These are phyloP conservation scores for Bombus soroeensis DNA, from an alignment of 1,140 invertebrate species.

Conservation along the genomic window DNA sequence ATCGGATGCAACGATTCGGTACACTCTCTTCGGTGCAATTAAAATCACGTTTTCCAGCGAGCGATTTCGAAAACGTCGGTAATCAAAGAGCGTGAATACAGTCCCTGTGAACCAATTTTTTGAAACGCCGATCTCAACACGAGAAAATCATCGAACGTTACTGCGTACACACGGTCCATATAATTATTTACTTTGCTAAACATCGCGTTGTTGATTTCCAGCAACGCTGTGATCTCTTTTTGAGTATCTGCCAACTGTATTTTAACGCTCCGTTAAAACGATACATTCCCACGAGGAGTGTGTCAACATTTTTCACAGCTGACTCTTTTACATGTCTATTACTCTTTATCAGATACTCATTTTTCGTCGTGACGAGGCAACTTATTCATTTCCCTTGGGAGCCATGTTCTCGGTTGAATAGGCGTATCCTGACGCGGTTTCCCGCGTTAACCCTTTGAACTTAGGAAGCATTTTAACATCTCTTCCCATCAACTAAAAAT, in stretches of 20 bases:
- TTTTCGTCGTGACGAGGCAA: background rate
- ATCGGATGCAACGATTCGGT: background rate
- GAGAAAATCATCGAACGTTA: background rate
- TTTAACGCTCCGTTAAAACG: background rate
- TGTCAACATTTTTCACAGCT: background rate
- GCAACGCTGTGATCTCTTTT: background rate
- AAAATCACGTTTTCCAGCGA: background rate
- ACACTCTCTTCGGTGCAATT: background rate
- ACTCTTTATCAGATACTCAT: background rate
- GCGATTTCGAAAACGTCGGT: background rate
- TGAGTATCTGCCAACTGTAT: background rate
- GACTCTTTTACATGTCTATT: background rate
- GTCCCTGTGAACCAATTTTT: background rate
- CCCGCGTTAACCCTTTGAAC: too few relatives aligned
- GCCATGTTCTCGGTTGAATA: background rate
- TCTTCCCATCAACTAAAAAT: background rate
- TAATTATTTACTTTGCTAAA: slow-evolving; percentile 1
- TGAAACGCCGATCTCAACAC: background rate
- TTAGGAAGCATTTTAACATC: background rate
- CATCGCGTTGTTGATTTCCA: background rate
- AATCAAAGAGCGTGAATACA: background rate
- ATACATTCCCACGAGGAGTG: background rate
- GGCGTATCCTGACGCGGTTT: background rate
- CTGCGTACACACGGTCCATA: too few relatives aligned
- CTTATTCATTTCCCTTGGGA: background rate